Evolutionary conservation across 2,888 invertebrate genomes (phyloP), one percentile per base, ranked within the genome.

Genomic region (Coecobrya sp.): DNA sequence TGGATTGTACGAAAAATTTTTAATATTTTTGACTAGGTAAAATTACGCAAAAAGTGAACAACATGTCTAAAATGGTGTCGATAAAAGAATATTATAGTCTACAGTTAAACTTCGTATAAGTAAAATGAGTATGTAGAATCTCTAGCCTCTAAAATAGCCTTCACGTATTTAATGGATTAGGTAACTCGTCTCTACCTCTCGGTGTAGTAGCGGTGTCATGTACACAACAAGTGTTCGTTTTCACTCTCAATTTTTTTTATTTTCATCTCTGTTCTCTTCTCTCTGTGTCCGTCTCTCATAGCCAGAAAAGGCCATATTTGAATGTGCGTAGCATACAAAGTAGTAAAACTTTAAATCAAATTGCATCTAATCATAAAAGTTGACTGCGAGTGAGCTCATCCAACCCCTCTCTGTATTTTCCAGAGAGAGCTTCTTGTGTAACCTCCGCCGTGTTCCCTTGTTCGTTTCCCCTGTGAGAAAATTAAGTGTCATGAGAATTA

Each of bases 331-430:
- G 86, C 22, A 76, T 59, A 76, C 86, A 76, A 76, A 76, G 25
- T 73, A 59, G 73, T 59, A 55, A 68, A 73, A 36, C 22, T 89
- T 89, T 81, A 82, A 89, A 89, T 89, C 88, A 89, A 81, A 81
- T 89, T 89, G 88, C 88, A 82, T 89, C 88, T 89, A 68, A 81
- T 81, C 81, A 68, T 68, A 89, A 89, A 88, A 49, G 68, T 30
- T 68, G 68, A 13, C 68, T 36, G 68, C 0, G 68, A 65, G 36
- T 30, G 76, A 76, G 19, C 65, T 65, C 55, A 62, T 73, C 70
- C 52, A 19, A 45, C 45, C 30, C 11, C 36, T 11, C 59, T 27
- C 45, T 86, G 13, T 13, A 27, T 85, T 86, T 52, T 73, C 86
- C 45, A 76, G 76, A 42, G 22, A 45, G 22, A 76, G 22, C n/a